Evolutionary conservation across 2,797 vertebrate genomes (phyloP), one percentile per base, ranked within the genome.

Genomic region (Delichon dasypus): DNA sequence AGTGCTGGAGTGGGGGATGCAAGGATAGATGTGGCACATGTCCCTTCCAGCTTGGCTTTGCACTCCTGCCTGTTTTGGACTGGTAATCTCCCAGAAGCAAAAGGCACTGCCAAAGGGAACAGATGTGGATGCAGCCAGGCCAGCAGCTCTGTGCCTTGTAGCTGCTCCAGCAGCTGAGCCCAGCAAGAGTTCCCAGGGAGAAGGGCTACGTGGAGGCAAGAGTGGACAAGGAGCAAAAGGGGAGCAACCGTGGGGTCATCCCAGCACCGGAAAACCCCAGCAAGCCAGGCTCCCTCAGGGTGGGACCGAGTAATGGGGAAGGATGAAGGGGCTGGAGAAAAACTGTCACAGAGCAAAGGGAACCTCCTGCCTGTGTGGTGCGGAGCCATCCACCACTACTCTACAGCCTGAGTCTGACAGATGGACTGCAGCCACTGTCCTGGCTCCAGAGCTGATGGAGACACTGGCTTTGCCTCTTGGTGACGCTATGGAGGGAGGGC

Each of bases 161-260:
- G 4, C 36, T 84, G 51, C 50, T 77, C 32, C 53, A 48, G 38
- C 70, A 80, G 57, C 38, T 66, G 48, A 78, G 54, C 51, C n/a
- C 74, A 62, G 70, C 22, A 71, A 65, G 42, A 42, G 13, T 65
- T 91, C 25, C 42, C 25, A 19, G 30, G 7, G 13, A 42, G 34
- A 44, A 55, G 23, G 15, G n/a, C 48, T 78, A 5, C 0, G 0
- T 40, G 53, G 40, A 73, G 26, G 32, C 27, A 48, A 26, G 55
- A 72, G 30, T 10, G 11, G 38, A 67, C 21, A 68, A 40, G 50
- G 57, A 72, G 45, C 34, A 57, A 64, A 55, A 85, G 15, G 18
- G 36, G 14, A 42, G 17, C 40, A 83, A 30, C 27, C 22, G 20
- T 29, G 22, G 38, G 61, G 71, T 10, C 73, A 54, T 57, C 42